Conservation (phyloP, 2,797 vertebrate species). For the Neoniphon sammara region DNA sequence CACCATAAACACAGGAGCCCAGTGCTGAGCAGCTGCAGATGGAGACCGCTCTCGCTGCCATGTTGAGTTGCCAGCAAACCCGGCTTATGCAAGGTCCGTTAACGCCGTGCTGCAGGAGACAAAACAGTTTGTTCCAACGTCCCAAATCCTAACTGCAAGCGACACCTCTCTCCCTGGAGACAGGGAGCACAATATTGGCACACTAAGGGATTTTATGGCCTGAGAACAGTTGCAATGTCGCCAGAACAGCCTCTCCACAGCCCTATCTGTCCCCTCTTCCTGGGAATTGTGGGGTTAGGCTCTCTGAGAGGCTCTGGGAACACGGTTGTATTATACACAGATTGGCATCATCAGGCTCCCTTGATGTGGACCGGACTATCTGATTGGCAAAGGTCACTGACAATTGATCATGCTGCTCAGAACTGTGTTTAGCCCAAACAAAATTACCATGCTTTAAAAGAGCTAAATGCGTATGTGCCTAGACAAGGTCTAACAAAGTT, state of each 20-base stretch:
- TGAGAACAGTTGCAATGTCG: slow-evolving; percentile 38
- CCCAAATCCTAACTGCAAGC: slow-evolving; percentile 23
- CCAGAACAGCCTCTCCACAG: slow-evolving; percentile 37
- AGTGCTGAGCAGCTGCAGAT: slow-evolving; percentile 44
- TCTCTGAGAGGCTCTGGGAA: slow-evolving; percentile 22
- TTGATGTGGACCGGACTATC: slow-evolving; percentile 6
- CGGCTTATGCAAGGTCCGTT: slow-evolving; percentile 26
- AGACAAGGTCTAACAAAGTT: slow-evolving; percentile 41
- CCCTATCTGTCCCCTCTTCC: slow-evolving; percentile 19
- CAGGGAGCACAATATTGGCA: slow-evolving; percentile 13
- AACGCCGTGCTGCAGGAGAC: neutral
- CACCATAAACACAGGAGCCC: slow-evolving; percentile 45
- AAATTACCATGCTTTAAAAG: slow-evolving; percentile 7
- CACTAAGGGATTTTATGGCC: slow-evolving; percentile 15
- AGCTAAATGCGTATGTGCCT: slow-evolving; percentile 20
- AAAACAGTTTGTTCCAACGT: slow-evolving; percentile 30
- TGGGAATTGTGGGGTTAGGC: slow-evolving; percentile 35
- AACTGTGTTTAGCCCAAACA: slow-evolving; percentile 7
- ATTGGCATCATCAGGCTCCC: slow-evolving; percentile 3
- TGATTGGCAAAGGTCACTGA: slow-evolving; percentile 4
- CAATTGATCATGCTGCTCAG: neutral
- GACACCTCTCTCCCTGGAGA: slow-evolving; percentile 40
- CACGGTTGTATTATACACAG: neutral
- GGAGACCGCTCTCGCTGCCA: slow-evolving; percentile 12
- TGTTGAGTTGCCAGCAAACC: slow-evolving; percentile 2